These are phyloP conservation scores for Drosophila bipectinata DNA, from an alignment of 1,140 invertebrate species.

Conservation along the genomic window DNA sequence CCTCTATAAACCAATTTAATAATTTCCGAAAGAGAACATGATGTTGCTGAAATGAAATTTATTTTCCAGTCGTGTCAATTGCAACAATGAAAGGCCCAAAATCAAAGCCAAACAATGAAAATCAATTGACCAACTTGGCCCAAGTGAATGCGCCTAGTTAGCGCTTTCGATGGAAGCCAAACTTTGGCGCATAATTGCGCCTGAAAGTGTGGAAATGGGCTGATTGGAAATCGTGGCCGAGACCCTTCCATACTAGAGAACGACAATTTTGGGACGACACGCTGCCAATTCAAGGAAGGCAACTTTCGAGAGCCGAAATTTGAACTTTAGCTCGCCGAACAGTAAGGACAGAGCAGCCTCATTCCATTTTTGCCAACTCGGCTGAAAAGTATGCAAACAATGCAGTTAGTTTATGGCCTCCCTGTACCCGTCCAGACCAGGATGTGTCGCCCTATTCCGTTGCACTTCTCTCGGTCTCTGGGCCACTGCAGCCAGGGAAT, in stretches of 20 bases:
- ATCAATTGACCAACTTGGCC: slow-evolving; percentile 46
- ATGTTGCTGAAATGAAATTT: slow-evolving; percentile 13
- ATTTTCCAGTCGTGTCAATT: background rate
- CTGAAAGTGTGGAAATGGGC: slow-evolving; percentile 27
- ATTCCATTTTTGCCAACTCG: slow-evolving; percentile 9
- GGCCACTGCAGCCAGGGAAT: slow-evolving; percentile 4
- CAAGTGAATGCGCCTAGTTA: slow-evolving; percentile 64
- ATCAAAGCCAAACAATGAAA: slow-evolving; percentile 48
- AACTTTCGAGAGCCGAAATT: slow-evolving; percentile 27
- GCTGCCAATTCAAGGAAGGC: slow-evolving; percentile 25
- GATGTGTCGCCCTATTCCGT: background rate
- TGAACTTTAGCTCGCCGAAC: slow-evolving; percentile 31
- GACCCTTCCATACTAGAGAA: slow-evolving; percentile 2
- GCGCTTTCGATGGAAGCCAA: slow-evolving; percentile 42
- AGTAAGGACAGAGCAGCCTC: background rate
- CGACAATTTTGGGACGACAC: slow-evolving; percentile 19
- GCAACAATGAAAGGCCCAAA: slow-evolving; percentile 15
- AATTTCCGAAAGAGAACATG: slow-evolving; percentile 16
- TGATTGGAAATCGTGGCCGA: slow-evolving; percentile 18
- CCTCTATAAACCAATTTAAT: slow-evolving; percentile 34
- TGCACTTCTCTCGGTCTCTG: slow-evolving; percentile 1
- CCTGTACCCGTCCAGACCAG: background rate
- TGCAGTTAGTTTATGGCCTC: slow-evolving; percentile 38
- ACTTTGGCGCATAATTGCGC: slow-evolving; percentile 31
- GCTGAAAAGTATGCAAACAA: slow-evolving; percentile 51